These are phyloP conservation scores for Trachythela sp. DNA, from an alignment of 64 coral and sea anemone genomes.

Conservation along the genomic window DNA sequence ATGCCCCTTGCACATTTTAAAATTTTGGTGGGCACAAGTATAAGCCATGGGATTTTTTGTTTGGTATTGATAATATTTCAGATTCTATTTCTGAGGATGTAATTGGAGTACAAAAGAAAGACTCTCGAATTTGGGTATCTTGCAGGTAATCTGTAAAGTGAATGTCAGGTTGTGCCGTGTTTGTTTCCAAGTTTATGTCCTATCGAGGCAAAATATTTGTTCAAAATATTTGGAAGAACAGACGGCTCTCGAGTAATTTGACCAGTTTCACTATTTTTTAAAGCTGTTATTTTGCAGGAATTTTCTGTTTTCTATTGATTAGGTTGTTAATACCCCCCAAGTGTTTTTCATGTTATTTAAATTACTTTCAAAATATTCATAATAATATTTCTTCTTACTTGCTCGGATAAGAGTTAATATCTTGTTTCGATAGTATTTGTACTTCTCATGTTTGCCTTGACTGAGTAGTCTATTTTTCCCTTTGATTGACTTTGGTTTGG, in stretches of 20 bases:
- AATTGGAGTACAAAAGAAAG: constrained; percentile 33
- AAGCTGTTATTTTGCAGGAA: neutral
- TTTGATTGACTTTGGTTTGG: neutral
- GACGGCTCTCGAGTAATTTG: neutral
- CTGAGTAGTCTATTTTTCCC: constrained; percentile 3
- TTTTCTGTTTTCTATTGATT: constrained; percentile 29
- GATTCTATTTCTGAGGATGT: constrained; percentile 30
- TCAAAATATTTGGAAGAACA: constrained; percentile 11
- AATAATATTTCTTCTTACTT: constrained; percentile 36
- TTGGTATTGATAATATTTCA: constrained; percentile 31
- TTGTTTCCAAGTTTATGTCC: constrained; percentile 20
- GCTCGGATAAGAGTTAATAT: constrained; percentile 19
- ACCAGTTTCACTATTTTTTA: constrained; percentile 6
- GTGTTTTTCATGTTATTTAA: constrained; percentile 32
- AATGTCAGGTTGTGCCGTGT: neutral
- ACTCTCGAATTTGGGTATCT: neutral
- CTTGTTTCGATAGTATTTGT: constrained; percentile 34
- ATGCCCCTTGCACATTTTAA: constrained; percentile 23
- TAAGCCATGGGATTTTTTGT: constrained; percentile 26
- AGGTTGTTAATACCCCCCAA: constrained; percentile 40
- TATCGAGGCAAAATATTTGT: constrained; percentile 29
- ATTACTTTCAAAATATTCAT: constrained; percentile 22
- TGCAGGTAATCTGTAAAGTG: constrained; percentile 17
- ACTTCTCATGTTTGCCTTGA: neutral
- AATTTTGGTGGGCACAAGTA: constrained; percentile 13